These are phyloP conservation scores for Sminthurinus aureus DNA, from an alignment of 2,888 invertebrate species.

Conservation along the genomic window DNA sequence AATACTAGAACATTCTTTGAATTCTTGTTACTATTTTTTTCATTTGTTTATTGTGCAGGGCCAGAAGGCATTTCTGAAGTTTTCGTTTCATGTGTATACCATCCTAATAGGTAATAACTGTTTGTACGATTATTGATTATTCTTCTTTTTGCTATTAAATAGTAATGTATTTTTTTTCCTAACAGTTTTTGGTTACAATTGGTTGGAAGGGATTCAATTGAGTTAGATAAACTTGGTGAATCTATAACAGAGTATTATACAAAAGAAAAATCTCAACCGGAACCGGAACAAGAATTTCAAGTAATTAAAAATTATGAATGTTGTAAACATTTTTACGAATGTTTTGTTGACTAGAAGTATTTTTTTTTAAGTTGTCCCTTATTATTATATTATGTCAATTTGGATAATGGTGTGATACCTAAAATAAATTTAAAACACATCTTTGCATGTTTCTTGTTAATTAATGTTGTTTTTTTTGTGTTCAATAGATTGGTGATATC, in stretches of 20 bases:
- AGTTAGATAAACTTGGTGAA: conserved; percentile 79
- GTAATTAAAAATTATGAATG: no score
- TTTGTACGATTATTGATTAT: background rate
- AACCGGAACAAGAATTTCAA: conserved; percentile 58
- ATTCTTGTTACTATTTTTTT: no score
- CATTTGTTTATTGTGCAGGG: no score
- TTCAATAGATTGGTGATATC: conserved; percentile 79
- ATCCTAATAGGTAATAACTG: conserved; percentile 72
- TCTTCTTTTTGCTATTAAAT: background rate
- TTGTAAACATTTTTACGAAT: no score
- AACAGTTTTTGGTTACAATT: conserved; percentile 48
- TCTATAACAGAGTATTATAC: conserved; percentile 85
- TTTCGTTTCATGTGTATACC: conserved; percentile 84
- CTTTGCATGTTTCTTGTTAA: no score
- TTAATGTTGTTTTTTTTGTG: no score
- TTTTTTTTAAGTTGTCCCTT: no score
- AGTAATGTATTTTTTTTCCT: conserved; percentile 6
- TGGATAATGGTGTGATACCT: no score
- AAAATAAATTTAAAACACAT: no score
- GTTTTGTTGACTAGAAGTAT: no score
- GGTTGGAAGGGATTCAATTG: conserved; percentile 73
- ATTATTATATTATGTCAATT: no score
- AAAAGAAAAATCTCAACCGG: conserved; percentile 67
- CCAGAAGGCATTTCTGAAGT: conserved; percentile 77
- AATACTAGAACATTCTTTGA: no score